phyloP scores from a whole-genome alignment of 2,888 invertebrate species.

The Cephus rjabovi region DNA sequence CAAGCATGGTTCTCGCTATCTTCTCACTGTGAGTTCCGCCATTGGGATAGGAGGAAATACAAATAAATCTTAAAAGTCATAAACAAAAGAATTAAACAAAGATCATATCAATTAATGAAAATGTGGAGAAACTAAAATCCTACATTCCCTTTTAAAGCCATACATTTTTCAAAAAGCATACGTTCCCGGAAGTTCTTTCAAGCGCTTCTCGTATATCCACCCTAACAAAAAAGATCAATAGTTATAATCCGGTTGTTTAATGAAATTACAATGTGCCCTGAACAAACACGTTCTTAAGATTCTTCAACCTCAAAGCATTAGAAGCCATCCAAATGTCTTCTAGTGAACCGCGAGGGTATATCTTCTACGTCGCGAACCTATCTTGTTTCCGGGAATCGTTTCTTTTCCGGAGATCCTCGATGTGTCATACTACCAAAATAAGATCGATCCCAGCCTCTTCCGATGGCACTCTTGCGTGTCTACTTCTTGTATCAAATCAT shows the following conservation, averaged over 20 bases:
- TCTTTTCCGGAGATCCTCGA: not conserved
- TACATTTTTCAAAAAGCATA: not conserved
- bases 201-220: not conserved
- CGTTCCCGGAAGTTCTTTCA: not conserved
- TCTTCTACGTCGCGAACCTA: not conserved
- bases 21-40: constrained; percentile 54
- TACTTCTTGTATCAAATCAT: not conserved
- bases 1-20: constrained; percentile 54
- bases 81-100: not conserved
- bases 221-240: not conserved
- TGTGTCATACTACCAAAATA: not conserved
- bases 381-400: not conserved
- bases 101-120: not conserved
- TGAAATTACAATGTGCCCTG: not conserved
- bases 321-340: not conserved
- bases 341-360: not conserved
- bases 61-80: not conserved
- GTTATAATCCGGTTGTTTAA: not conserved
- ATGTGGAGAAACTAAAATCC: not conserved
- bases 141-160: not conserved
- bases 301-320: not conserved
- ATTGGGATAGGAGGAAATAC: not conserved
- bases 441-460: not conserved
- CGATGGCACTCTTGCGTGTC: not conserved
- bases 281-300: not conserved